phyloP scores from a whole-genome alignment of 2,797 vertebrate genomes.

The Ambastaia sidthimunki region DNA sequence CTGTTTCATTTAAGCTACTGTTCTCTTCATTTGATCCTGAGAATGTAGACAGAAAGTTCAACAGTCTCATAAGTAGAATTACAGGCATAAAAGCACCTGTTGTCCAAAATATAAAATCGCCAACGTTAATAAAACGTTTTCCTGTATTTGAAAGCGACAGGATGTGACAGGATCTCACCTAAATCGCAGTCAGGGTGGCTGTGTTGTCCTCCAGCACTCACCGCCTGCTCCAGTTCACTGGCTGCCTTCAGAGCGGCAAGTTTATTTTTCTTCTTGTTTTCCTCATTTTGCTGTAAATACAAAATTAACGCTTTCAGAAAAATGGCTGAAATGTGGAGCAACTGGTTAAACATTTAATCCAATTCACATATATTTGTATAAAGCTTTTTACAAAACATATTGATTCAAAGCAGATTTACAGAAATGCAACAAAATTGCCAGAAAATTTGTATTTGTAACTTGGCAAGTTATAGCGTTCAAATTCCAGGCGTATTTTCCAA shows the following conservation, averaged over 20 bases:
- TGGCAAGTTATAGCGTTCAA: too few species aligned
- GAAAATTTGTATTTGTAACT: too few species aligned
- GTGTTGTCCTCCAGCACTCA: conserved; percentile 64
- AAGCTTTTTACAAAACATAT: too few species aligned
- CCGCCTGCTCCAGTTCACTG: conserved; percentile 81
- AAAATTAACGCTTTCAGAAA: neutral
- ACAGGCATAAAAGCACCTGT: neutral
- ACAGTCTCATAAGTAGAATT: neutral
- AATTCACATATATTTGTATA: too few species aligned
- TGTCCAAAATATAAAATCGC: neutral
- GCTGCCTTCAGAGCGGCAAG: conserved; percentile 80
- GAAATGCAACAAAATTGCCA: too few species aligned
- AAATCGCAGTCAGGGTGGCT: conserved; percentile 62
- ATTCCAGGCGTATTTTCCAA: too few species aligned
- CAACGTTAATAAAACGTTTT: neutral
- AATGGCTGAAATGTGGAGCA: too few species aligned
- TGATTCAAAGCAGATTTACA: too few species aligned
- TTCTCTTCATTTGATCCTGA: conserved; percentile 26
- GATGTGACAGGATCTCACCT: too few species aligned
- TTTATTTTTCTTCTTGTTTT: conserved; percentile 93
- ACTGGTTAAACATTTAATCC: too few species aligned
- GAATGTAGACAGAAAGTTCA: neutral
- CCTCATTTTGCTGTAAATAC: conserved; percentile 88
- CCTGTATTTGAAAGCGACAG: neutral
- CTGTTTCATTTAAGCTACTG: conserved; percentile 14